Conservation (phyloP, 2,888 invertebrate genomes). For the Nomada flava region DNA sequence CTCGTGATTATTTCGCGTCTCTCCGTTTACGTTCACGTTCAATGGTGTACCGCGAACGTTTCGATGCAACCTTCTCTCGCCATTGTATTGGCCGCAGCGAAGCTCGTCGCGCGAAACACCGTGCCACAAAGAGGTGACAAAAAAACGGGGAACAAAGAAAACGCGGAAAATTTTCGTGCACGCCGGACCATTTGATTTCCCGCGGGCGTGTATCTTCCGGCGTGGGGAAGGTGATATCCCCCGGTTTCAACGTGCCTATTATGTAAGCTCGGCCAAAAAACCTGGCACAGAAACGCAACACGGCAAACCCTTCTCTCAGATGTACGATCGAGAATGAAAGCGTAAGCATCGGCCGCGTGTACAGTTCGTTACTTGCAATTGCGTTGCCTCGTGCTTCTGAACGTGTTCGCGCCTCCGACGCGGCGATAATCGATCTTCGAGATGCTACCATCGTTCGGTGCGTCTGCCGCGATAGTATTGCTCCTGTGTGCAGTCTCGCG, state of each 20-base stretch:
- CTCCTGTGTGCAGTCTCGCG: constrained; percentile 45
- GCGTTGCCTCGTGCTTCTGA: constrained; percentile 16
- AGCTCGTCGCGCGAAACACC: background rate
- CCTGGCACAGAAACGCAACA: constrained; percentile 67
- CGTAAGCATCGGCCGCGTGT: constrained; percentile 69
- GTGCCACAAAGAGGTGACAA: background rate
- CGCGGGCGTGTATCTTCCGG: background rate
- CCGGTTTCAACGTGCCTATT: constrained; percentile 55
- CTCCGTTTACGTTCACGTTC: too few species aligned
- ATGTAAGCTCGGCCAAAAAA: constrained; percentile 76
- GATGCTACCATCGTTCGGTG: constrained; percentile 17
- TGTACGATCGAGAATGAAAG: constrained; percentile 82
- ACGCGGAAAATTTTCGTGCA: background rate
- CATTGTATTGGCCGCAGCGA: background rate
- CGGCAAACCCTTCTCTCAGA: constrained; percentile 74
- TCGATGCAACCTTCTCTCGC: background rate
- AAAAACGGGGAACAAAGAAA: background rate
- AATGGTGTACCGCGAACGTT: background rate
- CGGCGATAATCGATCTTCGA: constrained; percentile 14
- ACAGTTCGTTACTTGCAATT: constrained; percentile 15
- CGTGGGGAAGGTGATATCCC: background rate
- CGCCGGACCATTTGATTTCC: background rate
- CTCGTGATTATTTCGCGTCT: too few species aligned
- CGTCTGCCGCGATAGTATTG: background rate
- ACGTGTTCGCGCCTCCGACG: background rate